These are phyloP conservation scores for Pogonus chalceus DNA, from an alignment of 1,140 invertebrate species.

Conservation along the genomic window DNA sequence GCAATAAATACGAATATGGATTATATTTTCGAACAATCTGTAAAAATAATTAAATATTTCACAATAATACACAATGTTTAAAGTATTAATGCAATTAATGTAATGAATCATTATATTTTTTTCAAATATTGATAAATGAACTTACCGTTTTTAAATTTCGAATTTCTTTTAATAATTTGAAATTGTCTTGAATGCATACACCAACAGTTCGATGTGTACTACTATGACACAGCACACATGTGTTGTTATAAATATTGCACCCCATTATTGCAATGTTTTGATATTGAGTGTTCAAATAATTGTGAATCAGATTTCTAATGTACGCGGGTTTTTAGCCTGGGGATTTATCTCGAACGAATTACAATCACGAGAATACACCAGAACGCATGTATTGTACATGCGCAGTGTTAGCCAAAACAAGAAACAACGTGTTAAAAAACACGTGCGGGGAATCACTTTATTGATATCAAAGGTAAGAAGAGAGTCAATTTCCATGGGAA, in stretches of 20 bases:
- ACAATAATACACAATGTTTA: conserved; percentile 14
- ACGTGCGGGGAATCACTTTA: no score
- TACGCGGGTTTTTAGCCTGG: no score
- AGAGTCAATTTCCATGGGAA: no score
- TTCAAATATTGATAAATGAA: neutral
- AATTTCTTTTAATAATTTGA: neutral
- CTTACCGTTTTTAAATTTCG: neutral
- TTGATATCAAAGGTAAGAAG: no score
- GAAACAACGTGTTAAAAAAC: no score
- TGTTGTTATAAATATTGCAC: neutral
- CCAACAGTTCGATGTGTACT: neutral
- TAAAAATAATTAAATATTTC: conserved; percentile 11
- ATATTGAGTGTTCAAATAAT: no score
- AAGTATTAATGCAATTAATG: neutral
- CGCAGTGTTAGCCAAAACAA: no score
- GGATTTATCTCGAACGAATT: no score
- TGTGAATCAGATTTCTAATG: no score
- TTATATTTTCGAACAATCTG: neutral
- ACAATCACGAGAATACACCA: no score
- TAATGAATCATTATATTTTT: neutral
- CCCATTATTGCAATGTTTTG: no score
- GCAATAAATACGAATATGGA: conserved; percentile 5
- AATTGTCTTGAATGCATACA: neutral
- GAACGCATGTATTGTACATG: no score
- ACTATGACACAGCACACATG: neutral